Evolutionary conservation across 2,113 vertebrate genomes (phyloP).

Genomic region (Emydocephalus ijimae): DNA sequence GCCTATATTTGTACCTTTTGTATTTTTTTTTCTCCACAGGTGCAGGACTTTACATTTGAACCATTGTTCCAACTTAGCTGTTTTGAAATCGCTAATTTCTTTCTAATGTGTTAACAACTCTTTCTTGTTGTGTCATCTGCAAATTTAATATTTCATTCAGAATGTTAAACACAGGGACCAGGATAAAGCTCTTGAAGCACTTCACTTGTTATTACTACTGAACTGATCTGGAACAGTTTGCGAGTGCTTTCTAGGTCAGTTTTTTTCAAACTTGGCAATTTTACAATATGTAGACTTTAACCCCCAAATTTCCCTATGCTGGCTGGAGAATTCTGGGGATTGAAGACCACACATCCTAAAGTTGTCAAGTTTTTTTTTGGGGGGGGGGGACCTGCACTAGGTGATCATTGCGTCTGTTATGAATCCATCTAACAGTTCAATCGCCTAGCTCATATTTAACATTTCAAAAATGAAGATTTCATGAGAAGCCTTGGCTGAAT

Average conservation of each 20-base stretch:
- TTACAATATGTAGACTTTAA: background rate
- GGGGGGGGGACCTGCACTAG: background rate
- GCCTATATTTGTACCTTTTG: background rate
- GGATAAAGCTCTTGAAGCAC: background rate
- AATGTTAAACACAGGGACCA: background rate
- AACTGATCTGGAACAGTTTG: background rate
- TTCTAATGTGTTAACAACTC: background rate
- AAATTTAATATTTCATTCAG: background rate
- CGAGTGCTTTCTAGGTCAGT: background rate
- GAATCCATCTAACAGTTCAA: background rate
- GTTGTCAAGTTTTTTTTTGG: background rate
- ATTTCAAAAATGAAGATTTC: background rate
- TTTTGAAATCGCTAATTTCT: background rate
- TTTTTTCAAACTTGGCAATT: background rate
- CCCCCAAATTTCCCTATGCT: background rate
- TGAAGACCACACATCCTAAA: background rate
- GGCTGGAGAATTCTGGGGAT: background rate
- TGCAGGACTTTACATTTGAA: background rate
- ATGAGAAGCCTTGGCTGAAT: background rate
- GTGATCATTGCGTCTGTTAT: background rate
- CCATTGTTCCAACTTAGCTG: background rate
- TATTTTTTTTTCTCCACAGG: background rate
- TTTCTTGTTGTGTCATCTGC: background rate
- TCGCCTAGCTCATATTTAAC: background rate
- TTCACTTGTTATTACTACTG: background rate